Base-by-base conservation (phyloP, 2,888 invertebrate genomes). In the Marasmarcha lunaedactyla region DNA sequence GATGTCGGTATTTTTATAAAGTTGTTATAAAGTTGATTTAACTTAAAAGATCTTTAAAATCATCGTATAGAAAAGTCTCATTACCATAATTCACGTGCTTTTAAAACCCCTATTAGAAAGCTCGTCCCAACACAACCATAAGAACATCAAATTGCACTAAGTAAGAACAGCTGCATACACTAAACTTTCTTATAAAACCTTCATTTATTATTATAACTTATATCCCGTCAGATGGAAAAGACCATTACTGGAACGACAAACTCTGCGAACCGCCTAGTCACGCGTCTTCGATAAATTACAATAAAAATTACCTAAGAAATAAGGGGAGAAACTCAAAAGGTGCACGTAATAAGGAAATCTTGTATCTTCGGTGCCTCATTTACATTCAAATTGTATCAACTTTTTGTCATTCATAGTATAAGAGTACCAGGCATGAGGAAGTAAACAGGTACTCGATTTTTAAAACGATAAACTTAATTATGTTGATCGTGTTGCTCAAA, bases 351-450 rank as follows among this genome's bases (percentile, higher is more conserved):
- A 74, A 74, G 73, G 63, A 69, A 78, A 74, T 71, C 77, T 70
- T 63, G 60, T 46, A 54, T 55, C 57, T 57, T 61, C 66, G 72
- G 72, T 74, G 65, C 64, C 70, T 74, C 74, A 81, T 81, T 79
- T 79, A 76, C 77, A 81, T 81, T 81, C 77, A 79, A 81, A 81
- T 79, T 65, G 62, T 58, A 70, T 67, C 65, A 61, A 57, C 30
- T 30, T 30, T 30, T 30, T 30, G 30, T 30, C 11, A 9, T 6
- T 6, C 25, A 3, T n/a, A n/a, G 30, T 20, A 20, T 20, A 20
- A 20, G 20, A 20, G 7, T 5, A n/a, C n/a, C n/a, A n/a, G n/a
- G n/a, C n/a, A n/a, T n/a, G n/a, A 7, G 20, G 4, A 7, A 20
- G 20, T 20, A 20, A 20, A 20, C 20, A 20, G 20, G 7, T 5